A percentile compares a stretch with the other conserved stretches of the same genome.
phyloP scores from a whole-genome alignment of 37 sponge, comb jelly and placozoan species.

The Cliona cf. orientalis region DNA sequence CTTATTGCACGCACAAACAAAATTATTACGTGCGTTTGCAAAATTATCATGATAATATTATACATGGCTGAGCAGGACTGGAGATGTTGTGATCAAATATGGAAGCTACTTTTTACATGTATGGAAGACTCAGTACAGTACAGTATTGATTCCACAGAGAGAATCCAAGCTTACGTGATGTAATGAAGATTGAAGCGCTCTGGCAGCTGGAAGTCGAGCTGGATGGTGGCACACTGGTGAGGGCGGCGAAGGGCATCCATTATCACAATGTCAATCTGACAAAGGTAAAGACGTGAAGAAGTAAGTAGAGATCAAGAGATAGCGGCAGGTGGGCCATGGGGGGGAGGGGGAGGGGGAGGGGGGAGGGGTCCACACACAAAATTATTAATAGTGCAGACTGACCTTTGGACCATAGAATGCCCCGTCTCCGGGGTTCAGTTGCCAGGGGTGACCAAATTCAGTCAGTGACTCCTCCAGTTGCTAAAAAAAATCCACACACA shows the following conservation, averaged over 20 bases:
- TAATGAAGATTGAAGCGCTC: constrained; percentile 86
- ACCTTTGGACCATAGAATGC: constrained; percentile 99
- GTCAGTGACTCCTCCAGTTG: constrained; percentile 79
- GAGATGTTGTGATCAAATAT: too few relatives aligned
- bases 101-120: too few relatives aligned
- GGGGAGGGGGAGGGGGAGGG: constrained; percentile 5
- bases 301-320: background rate
- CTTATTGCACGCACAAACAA: too few relatives aligned
- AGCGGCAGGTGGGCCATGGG: constrained; percentile 6
- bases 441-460: constrained; percentile 89
- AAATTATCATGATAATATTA: too few relatives aligned
- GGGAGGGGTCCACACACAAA: background rate
- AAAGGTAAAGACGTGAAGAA: constrained; percentile 6
- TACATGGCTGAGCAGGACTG: too few relatives aligned
- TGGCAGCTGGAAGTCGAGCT: constrained; percentile 98
- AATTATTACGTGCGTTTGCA: too few relatives aligned
- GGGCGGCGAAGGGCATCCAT: constrained; percentile 89
- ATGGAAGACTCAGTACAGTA: background rate
- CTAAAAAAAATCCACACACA: constrained; percentile 26
- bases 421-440: constrained; percentile 96
- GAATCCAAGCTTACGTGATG: constrained; percentile 37
- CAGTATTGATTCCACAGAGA: background rate
- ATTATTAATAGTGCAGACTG: background rate
- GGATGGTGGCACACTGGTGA: constrained; percentile 99
- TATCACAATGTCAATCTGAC: constrained; percentile 92